Evolutionary conservation across 2,113 vertebrate species (phyloP).

Genomic region (Coptodon rendalli): DNA sequence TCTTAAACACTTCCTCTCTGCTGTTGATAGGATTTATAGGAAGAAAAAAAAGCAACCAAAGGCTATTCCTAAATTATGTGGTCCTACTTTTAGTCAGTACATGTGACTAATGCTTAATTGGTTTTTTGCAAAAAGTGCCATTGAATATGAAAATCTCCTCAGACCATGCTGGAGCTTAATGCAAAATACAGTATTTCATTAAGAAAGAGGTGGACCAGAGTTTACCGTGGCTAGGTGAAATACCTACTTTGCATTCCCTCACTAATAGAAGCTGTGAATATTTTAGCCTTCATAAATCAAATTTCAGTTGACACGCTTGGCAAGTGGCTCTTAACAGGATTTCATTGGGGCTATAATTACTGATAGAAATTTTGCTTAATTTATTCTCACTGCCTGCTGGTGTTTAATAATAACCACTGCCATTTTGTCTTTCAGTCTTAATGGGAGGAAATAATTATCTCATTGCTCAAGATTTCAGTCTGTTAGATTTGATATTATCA

Average conservation of each 20-base stretch:
- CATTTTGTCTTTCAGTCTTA: conserved; percentile 47
- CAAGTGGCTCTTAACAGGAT: conserved; percentile 63
- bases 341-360: conserved; percentile 60
- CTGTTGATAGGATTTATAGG: conserved; percentile 39
- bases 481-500: conserved; percentile 18
- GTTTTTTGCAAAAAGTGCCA: conserved; percentile 43
- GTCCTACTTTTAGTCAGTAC: conserved; percentile 31
- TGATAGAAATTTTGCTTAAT: conserved; percentile 64
- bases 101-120: conserved; percentile 58
- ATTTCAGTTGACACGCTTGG: conserved; percentile 65
- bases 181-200: conserved; percentile 51
- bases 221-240: conserved; percentile 52
- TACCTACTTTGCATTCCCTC: conserved; percentile 42
- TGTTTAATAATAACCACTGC: conserved; percentile 46
- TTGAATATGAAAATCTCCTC: conserved; percentile 61
- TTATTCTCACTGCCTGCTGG: conserved; percentile 55
- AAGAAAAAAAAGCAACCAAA: conserved; percentile 2
- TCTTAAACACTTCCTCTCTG: conserved; percentile 50
- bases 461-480: conserved; percentile 4
- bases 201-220: conserved; percentile 41
- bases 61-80: conserved; percentile 49
- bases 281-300: conserved; percentile 62
- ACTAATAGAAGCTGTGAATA: conserved; percentile 48
- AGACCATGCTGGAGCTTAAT: conserved; percentile 47
- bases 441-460: conserved; percentile 43